Conservation (phyloP, 2,797 vertebrate genomes). For the Typhlichthys eigenmanni region DNA sequence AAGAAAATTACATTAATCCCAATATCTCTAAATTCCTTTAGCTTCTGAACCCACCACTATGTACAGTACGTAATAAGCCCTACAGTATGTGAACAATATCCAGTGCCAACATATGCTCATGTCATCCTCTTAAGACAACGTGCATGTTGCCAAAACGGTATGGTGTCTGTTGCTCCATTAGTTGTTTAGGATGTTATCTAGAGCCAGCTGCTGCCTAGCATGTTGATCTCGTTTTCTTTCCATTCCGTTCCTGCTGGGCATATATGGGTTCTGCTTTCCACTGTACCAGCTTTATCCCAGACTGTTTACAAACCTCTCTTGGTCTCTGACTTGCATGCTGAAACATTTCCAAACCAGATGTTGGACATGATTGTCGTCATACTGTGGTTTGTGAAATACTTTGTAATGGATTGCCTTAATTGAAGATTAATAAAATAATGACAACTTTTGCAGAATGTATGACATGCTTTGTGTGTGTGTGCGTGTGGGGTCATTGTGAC, state of each 20-base stretch:
- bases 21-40: constrained; percentile 36
- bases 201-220: constrained; percentile 55
- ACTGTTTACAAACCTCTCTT: constrained; percentile 75
- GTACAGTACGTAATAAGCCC: constrained; percentile 58
- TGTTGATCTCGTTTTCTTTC: constrained; percentile 59
- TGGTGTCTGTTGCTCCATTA: constrained; percentile 52
- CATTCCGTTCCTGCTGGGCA: constrained; percentile 51
- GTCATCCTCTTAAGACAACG: constrained; percentile 58
- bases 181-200: constrained; percentile 49
- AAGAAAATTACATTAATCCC: constrained; percentile 35
- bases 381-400: constrained; percentile 82
- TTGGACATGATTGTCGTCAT: constrained; percentile 79
- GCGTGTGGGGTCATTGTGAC: constrained; percentile 32
- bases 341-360: constrained; percentile 76
- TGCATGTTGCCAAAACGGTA: constrained; percentile 76
- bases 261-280: constrained; percentile 60
- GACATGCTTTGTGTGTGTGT: constrained; percentile 9
- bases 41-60: constrained; percentile 56
- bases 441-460: constrained; percentile 71
- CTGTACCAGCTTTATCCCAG: constrained; percentile 67
- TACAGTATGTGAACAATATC: constrained; percentile 24
- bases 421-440: constrained; percentile 79
- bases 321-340: constrained; percentile 81
- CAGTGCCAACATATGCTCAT: constrained; percentile 56
- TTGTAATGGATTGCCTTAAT: constrained; percentile 86